Evolutionary conservation across 2,113 vertebrate species (phyloP).

Genomic region (Tricholaema leucomelas): DNA sequence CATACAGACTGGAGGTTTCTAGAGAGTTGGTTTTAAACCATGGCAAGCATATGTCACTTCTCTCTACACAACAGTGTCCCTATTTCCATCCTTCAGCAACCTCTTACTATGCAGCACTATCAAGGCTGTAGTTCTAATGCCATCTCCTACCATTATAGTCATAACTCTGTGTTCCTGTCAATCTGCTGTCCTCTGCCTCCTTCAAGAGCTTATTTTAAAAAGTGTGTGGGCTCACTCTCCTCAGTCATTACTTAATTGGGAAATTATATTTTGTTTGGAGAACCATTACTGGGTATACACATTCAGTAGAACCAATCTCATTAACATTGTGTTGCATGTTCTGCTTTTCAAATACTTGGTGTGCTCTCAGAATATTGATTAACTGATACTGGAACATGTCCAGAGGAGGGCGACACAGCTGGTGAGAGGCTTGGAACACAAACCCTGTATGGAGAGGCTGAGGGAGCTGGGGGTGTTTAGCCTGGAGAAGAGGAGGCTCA

Average conservation of each 20-base stretch:
- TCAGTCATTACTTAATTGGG: background rate
- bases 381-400: too few relatives aligned
- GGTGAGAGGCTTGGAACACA: too few relatives aligned
- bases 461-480: too few relatives aligned
- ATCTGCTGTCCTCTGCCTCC: background rate
- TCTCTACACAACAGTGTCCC: accelerated
- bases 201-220: background rate
- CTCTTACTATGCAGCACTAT: background rate
- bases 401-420: too few relatives aligned
- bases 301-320: background rate
- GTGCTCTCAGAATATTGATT: background rate
- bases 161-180: background rate
- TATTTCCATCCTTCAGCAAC: background rate
- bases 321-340: background rate
- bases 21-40: background rate
- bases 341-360: background rate
- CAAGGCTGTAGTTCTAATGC: background rate
- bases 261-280: background rate
- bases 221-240: background rate
- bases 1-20: background rate
- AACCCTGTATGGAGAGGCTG: too few relatives aligned
- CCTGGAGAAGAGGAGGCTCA: too few relatives aligned
- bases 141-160: background rate
- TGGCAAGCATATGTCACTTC: background rate
- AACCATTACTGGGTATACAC: background rate